Base-by-base conservation (phyloP, 2,113 vertebrate species). In the Oenanthe melanoleuca region DNA sequence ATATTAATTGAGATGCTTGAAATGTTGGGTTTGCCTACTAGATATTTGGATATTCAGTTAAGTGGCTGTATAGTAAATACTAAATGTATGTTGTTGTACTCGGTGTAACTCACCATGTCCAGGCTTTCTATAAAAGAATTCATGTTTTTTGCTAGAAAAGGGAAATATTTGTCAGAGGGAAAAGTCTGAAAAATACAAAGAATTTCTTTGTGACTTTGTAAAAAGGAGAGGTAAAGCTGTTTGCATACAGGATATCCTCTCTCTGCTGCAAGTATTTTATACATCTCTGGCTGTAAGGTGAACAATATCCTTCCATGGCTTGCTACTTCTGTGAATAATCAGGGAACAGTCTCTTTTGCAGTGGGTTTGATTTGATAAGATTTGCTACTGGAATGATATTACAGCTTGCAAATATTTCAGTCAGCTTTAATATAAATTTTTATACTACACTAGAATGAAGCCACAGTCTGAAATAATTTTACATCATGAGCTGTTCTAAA, bases 321-420 rank as follows among this genome's bases (percentile, higher is more conserved):
- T 88, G 14, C 78, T 70, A 21, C 69, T 66, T 78, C 34, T 2
- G 26, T 73, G 91, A 87, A 52, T 80, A 66, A 90, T 89, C 78
- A 83, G 59, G 56, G 49, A 64, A 56, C 55, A 50, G 33, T 82
- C 40, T 91, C 59, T 77, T 69, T 49, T 72, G 42, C 59, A 55
- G 12, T 56, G 22, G 47, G 55, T 60, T 91, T 96, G 67, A 88
- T 95, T 88, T 95, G 44, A 70, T 42, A 77, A 80, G 45, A 82
- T 89, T 91, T 1, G 6, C 14, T 85, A 24, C 29, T 55, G 81
- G 33, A 67, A 66, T 80, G 65, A 26, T 85, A 83, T 91, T 91
- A 91, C 84, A 94, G 47, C 71, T 86, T 77, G 74, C 71, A 94
- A 80, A 86, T 96, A 86, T 71, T 91, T 95, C 81, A 50, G 89